These are phyloP conservation scores for Pollenia griseotomentosa DNA, from an alignment of 2,888 invertebrate species.

Conservation along the genomic window DNA sequence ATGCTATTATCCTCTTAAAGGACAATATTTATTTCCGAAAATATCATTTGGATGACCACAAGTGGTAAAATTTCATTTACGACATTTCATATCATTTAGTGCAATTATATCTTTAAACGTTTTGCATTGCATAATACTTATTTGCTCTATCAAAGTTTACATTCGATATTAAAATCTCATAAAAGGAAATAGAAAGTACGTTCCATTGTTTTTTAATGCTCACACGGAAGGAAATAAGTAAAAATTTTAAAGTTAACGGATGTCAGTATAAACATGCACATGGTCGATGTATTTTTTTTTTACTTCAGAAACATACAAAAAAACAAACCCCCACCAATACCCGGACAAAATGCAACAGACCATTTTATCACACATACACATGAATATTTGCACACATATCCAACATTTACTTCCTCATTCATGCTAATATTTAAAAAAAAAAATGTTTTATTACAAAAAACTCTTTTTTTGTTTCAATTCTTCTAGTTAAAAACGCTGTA, in stretches of 20 bases:
- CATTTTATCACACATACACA: conserved; percentile 36
- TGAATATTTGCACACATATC: not conserved
- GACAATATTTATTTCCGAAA: no score
- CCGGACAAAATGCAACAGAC: conserved; percentile 57
- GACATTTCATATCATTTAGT: no score
- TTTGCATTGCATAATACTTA: not conserved
- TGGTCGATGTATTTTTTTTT: not conserved
- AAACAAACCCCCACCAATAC: not conserved
- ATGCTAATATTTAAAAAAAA: not conserved
- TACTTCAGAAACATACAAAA: not conserved
- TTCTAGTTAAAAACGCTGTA: conserved; percentile 25
- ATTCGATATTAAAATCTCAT: conserved; percentile 18
- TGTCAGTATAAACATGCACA: conserved; percentile 48
- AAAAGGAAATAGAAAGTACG: not conserved
- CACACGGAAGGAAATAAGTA: conserved; percentile 67
- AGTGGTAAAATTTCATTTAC: no score
- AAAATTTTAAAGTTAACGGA: conserved; percentile 67
- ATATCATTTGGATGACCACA: no score
- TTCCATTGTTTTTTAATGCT: conserved; percentile 54
- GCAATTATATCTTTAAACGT: no score
- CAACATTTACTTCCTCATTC: conserved; percentile 11
- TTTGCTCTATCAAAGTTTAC: not conserved
- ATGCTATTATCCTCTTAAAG: no score
- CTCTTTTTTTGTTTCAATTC: not conserved
- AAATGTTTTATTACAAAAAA: no score